These are phyloP conservation scores for Palythoa grandis DNA, from an alignment of 92 coral and sea anemone genomes.

Conservation along the genomic window DNA sequence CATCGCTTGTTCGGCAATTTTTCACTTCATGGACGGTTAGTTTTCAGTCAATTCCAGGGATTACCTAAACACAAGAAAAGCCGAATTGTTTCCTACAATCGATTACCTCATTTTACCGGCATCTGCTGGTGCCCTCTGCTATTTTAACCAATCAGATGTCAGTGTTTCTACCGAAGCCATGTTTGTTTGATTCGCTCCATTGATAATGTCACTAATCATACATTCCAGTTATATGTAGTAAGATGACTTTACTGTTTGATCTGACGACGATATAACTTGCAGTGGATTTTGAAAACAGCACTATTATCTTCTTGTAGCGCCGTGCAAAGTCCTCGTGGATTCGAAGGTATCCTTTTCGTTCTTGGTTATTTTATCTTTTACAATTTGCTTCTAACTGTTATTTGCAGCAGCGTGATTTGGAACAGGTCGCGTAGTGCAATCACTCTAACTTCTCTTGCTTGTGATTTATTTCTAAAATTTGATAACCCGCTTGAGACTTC, in stretches of 20 bases:
- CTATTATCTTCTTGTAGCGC: neutral
- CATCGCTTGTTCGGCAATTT: conserved; percentile 1
- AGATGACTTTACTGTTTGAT: conserved; percentile 29
- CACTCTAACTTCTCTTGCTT: no score
- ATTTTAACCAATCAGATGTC: conserved; percentile 45
- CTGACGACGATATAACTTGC: conserved; percentile 13
- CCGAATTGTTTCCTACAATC: conserved; percentile 26
- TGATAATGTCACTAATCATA: conserved; percentile 30
- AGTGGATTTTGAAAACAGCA: conserved; percentile 5
- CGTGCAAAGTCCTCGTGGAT: neutral
- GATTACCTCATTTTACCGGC: conserved; percentile 87
- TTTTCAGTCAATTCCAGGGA: conserved; percentile 35
- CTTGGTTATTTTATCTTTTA: neutral
- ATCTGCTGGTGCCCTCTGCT: conserved; percentile 60
- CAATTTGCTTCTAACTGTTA: neutral
- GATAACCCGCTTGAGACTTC: no score
- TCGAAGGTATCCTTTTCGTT: neutral
- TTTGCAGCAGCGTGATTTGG: neutral
- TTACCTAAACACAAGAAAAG: conserved; percentile 52
- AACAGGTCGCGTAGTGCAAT: neutral
- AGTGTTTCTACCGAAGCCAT: neutral
- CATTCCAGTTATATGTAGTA: conserved; percentile 59
- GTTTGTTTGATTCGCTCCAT: conserved; percentile 59
- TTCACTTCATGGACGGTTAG: conserved; percentile 9
- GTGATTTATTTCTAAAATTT: no score